Evolutionary conservation across 2,797 vertebrate genomes (phyloP).

Genomic region (Xenops minutus): DNA sequence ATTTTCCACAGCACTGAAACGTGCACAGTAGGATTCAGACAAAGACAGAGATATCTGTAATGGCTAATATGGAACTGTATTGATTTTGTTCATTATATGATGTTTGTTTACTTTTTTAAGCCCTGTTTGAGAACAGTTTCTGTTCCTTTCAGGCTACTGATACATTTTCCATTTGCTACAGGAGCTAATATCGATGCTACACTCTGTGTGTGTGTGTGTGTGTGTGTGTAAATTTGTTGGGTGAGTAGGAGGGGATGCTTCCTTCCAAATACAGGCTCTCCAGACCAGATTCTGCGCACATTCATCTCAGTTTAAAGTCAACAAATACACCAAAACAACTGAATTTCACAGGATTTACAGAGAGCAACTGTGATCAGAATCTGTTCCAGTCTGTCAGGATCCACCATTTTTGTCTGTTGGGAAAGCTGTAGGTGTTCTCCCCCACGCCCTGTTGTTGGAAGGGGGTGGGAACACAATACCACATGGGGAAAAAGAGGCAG

Average conservation of each 20-base stretch:
- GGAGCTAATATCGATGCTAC: constrained; percentile 37
- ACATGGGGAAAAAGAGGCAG: constrained; percentile 28
- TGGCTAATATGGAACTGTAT: constrained; percentile 20
- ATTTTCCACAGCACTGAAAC: constrained; percentile 14
- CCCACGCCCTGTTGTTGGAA: constrained; percentile 43
- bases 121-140: constrained; percentile 41
- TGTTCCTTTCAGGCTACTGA: neutral
- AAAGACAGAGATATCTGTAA: constrained; percentile 12
- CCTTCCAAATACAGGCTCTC: constrained; percentile 38
- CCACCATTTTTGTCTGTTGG: constrained; percentile 59
- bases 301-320: neutral
- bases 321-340: neutral
- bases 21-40: neutral
- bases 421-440: constrained; percentile 25
- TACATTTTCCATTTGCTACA: constrained; percentile 33
- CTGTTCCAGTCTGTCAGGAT: constrained; percentile 24
- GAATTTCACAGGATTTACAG: neutral
- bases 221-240: constrained; percentile 19
- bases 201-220: too few species aligned
- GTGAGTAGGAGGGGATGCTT: constrained; percentile 54
- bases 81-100: constrained; percentile 34
- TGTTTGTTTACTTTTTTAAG: constrained; percentile 53
- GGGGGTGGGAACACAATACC: constrained; percentile 20
- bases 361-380: constrained; percentile 6
- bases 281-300: constrained; percentile 29